Evolutionary conservation across 2,797 vertebrate species (phyloP).

Genomic region (Brotula barbata): DNA sequence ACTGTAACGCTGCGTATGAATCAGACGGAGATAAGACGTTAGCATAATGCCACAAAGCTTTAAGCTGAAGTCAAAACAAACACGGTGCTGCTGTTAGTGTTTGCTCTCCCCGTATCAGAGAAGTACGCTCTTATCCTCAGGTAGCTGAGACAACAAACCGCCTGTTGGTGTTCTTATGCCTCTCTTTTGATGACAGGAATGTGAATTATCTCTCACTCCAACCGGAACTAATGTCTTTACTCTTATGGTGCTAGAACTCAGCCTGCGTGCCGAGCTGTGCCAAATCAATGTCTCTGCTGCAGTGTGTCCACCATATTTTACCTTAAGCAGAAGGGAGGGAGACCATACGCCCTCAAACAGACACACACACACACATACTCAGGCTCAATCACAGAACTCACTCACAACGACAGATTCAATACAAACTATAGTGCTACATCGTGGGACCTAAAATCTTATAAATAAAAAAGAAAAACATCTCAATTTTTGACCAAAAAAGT

Average conservation of each 20-base stretch:
- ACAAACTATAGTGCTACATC: too few relatives aligned
- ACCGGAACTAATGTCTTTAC: conserved; percentile 56
- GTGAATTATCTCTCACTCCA: conserved; percentile 30
- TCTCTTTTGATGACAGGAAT: conserved; percentile 26
- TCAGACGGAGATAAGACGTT: conserved; percentile 52
- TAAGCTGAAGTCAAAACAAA: conserved; percentile 32
- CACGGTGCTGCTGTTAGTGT: too few relatives aligned
- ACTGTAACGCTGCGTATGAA: conserved; percentile 67
- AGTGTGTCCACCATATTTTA: conserved; percentile 10
- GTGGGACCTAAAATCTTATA: too few relatives aligned
- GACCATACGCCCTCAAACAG: too few relatives aligned
- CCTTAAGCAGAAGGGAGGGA: too few relatives aligned
- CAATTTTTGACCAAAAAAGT: too few relatives aligned
- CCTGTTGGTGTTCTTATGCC: conserved; percentile 16
- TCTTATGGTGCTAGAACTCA: conserved; percentile 41
- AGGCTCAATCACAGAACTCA: too few relatives aligned
- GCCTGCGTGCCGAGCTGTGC: conserved; percentile 24
- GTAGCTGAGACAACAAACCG: conserved; percentile 33
- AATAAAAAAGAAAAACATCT: too few relatives aligned
- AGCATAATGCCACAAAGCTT: conserved; percentile 37
- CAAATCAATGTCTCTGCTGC: conserved; percentile 55
- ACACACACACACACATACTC: too few relatives aligned
- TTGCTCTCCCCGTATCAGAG: conserved; percentile 3
- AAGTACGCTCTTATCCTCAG: conserved; percentile 11
- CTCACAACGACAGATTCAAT: too few relatives aligned